These are phyloP conservation scores for Solenodon paradoxus DNA, from an alignment of 2,113 vertebrate genomes.

Conservation along the genomic window DNA sequence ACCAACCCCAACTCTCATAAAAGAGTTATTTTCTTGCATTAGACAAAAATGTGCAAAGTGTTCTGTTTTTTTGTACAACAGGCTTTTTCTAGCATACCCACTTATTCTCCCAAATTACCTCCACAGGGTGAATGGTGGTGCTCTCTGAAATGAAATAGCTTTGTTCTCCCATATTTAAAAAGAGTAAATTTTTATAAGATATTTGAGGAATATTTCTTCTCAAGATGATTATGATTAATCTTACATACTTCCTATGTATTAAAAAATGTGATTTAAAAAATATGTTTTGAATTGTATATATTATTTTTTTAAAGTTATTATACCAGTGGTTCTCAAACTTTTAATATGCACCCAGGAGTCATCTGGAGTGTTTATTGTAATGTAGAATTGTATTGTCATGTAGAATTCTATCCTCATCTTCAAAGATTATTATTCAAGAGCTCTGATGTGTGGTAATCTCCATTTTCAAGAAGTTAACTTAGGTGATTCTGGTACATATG, in stretches of 20 bases:
- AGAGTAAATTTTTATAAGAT: background rate
- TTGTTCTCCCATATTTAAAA: conserved; percentile 13
- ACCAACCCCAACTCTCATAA: background rate
- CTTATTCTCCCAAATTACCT: background rate
- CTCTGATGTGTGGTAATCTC: background rate
- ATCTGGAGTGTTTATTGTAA: background rate
- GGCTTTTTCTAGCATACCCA: background rate
- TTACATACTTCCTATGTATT: background rate
- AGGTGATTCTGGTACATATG: background rate
- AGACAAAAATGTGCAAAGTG: background rate
- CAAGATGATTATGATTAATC: background rate
- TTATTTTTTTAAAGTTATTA: conserved; percentile 7
- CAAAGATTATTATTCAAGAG: background rate
- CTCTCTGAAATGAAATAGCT: conserved; percentile 6
- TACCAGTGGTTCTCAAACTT: background rate
- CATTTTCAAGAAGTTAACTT: conserved; percentile 12
- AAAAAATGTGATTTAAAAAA: background rate
- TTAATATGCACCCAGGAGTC: background rate
- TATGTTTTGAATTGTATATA: background rate
- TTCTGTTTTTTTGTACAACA: background rate
- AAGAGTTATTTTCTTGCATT: background rate
- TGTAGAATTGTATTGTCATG: background rate
- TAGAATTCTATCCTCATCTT: conserved; percentile 4
- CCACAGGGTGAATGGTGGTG: background rate
- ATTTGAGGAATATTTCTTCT: background rate